Base-by-base conservation (phyloP, 2,797 vertebrate species). In the Tapirus indicus region DNA sequence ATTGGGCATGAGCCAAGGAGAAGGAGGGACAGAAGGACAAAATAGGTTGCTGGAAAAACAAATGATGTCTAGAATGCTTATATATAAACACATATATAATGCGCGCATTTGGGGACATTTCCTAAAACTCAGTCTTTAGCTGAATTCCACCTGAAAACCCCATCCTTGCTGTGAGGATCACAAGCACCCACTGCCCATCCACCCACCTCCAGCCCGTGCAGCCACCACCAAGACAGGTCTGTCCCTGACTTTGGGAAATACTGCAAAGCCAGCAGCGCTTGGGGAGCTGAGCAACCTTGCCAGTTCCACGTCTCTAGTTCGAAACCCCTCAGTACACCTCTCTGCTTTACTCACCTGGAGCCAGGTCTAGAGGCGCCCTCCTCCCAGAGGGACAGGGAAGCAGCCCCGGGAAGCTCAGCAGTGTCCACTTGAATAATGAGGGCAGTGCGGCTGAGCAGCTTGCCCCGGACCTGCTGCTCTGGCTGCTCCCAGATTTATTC, bases 311-410 rank as follows among this genome's bases (percentile, higher is more conserved):
- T 47, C 77, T 47, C 14, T 27, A 60, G 58, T 41, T 93, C 13
- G 6, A 91, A 88, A 97, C 29, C 71, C 62, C 44, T 86, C 17
- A 12, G 62, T 18, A 1, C 54, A 62, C 54, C 86, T 74, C 32
- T 56, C 74, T 9, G 44, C n/a, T 52, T 74, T 84, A 93, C 98
- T 98, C 95, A 98, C 98, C 98, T 91, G 94, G 75, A 93, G 58
- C 88, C 96, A 27, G 93, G 69, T 95, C 79, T 62, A 72, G 88
- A 52, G 17, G 62, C 94, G 95, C 87, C 84, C 83, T 89, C 89
- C 66, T 38, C 82, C 77, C 41, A 20, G 44, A 32, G 44, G 32
- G 35, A 52, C 82, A 6, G 60, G 71, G 32, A 52, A 87, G 56
- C 62, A 35, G 66, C 83, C 21, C 80, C 0, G 8, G n/a, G 18